phyloP scores from a whole-genome alignment of 1,140 invertebrate genomes.

The Panagrolaimus sp. region DNA sequence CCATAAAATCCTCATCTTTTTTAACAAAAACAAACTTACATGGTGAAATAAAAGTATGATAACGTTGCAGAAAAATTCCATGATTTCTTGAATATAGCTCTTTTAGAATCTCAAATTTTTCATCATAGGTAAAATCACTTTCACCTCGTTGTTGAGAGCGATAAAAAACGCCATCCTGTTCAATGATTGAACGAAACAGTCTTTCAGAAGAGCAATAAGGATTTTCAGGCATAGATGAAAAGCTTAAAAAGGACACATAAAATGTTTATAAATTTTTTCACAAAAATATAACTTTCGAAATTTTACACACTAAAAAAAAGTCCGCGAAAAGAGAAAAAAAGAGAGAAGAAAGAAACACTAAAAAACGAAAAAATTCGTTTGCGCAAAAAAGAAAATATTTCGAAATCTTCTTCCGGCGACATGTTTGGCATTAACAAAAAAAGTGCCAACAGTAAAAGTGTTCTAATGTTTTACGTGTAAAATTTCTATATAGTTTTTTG shows the following conservation, averaged over 20 bases:
- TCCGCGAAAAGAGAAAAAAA: too few species aligned
- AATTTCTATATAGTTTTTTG: too few species aligned
- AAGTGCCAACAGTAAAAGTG: too few species aligned
- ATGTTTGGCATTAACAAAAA: too few species aligned
- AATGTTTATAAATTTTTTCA: not conserved
- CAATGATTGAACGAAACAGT: slow-evolving; percentile 2
- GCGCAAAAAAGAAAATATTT: too few species aligned
- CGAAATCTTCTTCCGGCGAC: too few species aligned
- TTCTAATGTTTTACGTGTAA: too few species aligned
- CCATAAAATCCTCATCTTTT: too few species aligned
- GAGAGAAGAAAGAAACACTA: too few species aligned
- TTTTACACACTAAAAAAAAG: not conserved
- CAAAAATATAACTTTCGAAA: not conserved
- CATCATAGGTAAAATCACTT: not conserved
- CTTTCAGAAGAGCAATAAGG: not conserved
- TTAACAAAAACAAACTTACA: slow-evolving; percentile 2
- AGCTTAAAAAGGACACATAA: not conserved
- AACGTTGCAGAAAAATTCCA: not conserved
- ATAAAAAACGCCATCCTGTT: slow-evolving; percentile 1
- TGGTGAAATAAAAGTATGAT: slow-evolving; percentile 10
- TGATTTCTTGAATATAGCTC: not conserved
- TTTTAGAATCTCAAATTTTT: not conserved
- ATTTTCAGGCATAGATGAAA: not conserved
- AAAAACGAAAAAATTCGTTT: too few species aligned
- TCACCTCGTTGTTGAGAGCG: not conserved